Base-by-base conservation (phyloP, 2,888 invertebrate genomes). In the Cryptocephalus primarius region DNA sequence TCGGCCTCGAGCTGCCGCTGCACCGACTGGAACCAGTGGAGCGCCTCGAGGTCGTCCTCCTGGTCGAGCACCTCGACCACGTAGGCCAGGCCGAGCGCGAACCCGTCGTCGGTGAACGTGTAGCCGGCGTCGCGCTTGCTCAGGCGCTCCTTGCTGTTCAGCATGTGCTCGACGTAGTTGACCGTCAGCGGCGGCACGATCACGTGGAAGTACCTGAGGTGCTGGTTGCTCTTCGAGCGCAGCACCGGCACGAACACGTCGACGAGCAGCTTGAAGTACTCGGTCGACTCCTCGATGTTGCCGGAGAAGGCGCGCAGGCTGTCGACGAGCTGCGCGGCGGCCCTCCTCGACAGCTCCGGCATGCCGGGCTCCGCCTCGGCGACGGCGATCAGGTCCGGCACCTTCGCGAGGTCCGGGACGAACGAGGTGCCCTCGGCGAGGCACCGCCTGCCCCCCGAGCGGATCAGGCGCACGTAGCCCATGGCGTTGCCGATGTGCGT, bases 51-150 rank as follows among this genome's bases (percentile, higher is more conserved):
- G 60, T 89, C 87, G 13, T 69, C 66, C 57, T 77, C 79, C 71
- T 95, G 94, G 66, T 92, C 84, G 40, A 97, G 71, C 49, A 97
- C 74, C 64, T 89, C 90, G 49, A 96, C 76, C 56, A 97, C 86
- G 63, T 94, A 99, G 0, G 96, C 93, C 33, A 88, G 67, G 46
- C 83, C 99, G 80, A 99, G 89, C 4, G 94, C 88, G 73, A 99
- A 97, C 10, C 99, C 99, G 70, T 99, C 99, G 69, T 99, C 97
- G 9, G 95, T 94, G 65, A 99, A 94, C 1, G 91, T 83, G 42
- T 91, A 88, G 10, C 88, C 90, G 10, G 77, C 75, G 72, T 86
- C 88, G 64, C 88, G 88, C 12, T 65, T 91, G 92, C 22, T 22
- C n/a, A n/a, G n/a, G 22, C 66, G 94, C 94, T 96, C 94, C 66